Conservation (phyloP, 2,888 invertebrate species). For the Drosophila nigricruria region DNA sequence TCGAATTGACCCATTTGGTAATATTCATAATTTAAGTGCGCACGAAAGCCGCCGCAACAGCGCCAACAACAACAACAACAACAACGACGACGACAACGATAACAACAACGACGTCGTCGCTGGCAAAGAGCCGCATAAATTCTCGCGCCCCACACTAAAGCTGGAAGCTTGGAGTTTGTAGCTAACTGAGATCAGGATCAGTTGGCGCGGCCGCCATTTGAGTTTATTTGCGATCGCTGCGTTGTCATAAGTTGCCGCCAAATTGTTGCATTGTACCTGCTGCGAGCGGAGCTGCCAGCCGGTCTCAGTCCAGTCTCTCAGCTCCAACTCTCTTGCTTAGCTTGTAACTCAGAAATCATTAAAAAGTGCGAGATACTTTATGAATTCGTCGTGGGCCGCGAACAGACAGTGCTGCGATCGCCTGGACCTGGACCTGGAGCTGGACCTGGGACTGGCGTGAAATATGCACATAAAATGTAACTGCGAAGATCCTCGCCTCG, state of each 20-base stretch:
- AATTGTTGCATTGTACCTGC: constrained; percentile 84
- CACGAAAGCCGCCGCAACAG: constrained; percentile 65
- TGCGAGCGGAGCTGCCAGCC: constrained; percentile 58
- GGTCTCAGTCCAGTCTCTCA: constrained; percentile 15
- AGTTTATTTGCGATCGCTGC: constrained; percentile 69
- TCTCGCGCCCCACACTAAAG: constrained; percentile 73
- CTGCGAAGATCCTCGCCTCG: constrained; percentile 53
- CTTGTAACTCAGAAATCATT: constrained; percentile 84
- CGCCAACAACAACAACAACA: constrained; percentile 43
- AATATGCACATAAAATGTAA: constrained; percentile 80
- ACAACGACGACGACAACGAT: constrained; percentile 29
- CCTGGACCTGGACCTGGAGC: not conserved
- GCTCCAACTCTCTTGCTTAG: constrained; percentile 53
- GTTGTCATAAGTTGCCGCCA: constrained; percentile 83
- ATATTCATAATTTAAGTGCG: constrained; percentile 84
- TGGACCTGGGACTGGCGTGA: constrained; percentile 73
- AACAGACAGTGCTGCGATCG: constrained; percentile 13
- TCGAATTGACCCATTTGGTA: constrained; percentile 85
- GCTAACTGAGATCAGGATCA: constrained; percentile 57
- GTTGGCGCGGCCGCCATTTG: constrained; percentile 62
- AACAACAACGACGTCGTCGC: constrained; percentile 53
- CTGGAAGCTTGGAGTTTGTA: constrained; percentile 26
- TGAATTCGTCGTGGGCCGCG: constrained; percentile 78
- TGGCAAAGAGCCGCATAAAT: constrained; percentile 81
- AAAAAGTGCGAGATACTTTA: constrained; percentile 82